Evolutionary conservation across 2,888 invertebrate genomes (phyloP).

Genomic region (Marronus borbonicus): DNA sequence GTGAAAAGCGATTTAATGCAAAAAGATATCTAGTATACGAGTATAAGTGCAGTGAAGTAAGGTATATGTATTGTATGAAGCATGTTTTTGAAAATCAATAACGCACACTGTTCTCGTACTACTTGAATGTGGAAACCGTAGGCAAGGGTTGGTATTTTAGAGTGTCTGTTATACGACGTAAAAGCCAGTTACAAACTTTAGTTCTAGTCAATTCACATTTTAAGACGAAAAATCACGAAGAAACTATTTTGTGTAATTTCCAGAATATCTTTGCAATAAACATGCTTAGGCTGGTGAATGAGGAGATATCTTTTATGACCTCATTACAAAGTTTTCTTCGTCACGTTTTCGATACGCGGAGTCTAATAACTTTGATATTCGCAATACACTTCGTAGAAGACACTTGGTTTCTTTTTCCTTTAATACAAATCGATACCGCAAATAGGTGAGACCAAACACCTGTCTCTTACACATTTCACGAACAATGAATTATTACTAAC

Average conservation of each 20-base stretch:
- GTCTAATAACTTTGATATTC: too few relatives aligned
- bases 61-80: slow-evolving; percentile 14
- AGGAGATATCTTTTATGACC: too few relatives aligned
- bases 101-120: slow-evolving; percentile 10
- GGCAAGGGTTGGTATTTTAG: slow-evolving; percentile 30
- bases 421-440: background rate
- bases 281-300: too few relatives aligned
- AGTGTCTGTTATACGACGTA: background rate
- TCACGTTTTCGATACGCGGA: too few relatives aligned
- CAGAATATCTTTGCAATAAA: too few relatives aligned
- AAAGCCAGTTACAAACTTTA: too few relatives aligned
- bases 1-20: too few relatives aligned
- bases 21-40: background rate
- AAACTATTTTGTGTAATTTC: too few relatives aligned
- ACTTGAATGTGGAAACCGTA: slow-evolving; percentile 6
- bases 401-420: background rate
- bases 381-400: too few relatives aligned
- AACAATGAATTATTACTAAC: background rate
- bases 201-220: too few relatives aligned
- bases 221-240: too few relatives aligned
- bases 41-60: slow-evolving; percentile 11
- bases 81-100: slow-evolving; percentile 38
- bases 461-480: slow-evolving; percentile 8
- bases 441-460: slow-evolving; percentile 16
- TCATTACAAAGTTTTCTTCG: too few relatives aligned